phyloP scores from a whole-genome alignment of 2,888 invertebrate species.

The Dexiosoma caninum region DNA sequence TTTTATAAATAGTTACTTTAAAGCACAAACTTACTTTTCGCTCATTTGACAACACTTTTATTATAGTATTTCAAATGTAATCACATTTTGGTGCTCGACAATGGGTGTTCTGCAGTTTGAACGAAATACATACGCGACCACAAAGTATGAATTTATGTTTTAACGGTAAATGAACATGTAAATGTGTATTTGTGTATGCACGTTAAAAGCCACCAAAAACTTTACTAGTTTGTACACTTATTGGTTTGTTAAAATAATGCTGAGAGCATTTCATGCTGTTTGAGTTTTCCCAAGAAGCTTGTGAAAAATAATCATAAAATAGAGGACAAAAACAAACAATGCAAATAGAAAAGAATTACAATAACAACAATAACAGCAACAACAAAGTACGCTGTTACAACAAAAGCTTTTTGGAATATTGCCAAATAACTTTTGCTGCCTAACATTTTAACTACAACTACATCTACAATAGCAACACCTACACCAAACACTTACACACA shows the following conservation, averaged over 20 bases:
- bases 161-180: neutral
- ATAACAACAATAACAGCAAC: neutral
- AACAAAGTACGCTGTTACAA: slow-evolving; percentile 9
- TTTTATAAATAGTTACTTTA: too few species aligned
- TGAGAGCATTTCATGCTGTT: slow-evolving; percentile 24
- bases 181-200: neutral
- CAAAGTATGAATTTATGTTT: neutral
- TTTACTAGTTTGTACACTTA: slow-evolving; percentile 39
- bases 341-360: slow-evolving; percentile 11
- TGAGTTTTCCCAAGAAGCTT: slow-evolving; percentile 44
- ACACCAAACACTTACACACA: too few species aligned
- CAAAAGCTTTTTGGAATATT: slow-evolving; percentile 52
- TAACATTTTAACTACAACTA: slow-evolving; percentile 33
- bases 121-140: neutral
- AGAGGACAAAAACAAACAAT: neutral
- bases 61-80: neutral
- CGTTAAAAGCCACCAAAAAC: slow-evolving; percentile 11
- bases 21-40: neutral
- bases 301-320: slow-evolving; percentile 37
- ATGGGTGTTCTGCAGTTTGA: slow-evolving; percentile 9
- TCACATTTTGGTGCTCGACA: slow-evolving; percentile 5
- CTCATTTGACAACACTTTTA: neutral
- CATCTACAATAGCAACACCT: slow-evolving; percentile 9
- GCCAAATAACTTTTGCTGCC: slow-evolving; percentile 61
- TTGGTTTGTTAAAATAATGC: slow-evolving; percentile 55